phyloP scores from a whole-genome alignment of 2,888 invertebrate genomes.

The Protula sp. region DNA sequence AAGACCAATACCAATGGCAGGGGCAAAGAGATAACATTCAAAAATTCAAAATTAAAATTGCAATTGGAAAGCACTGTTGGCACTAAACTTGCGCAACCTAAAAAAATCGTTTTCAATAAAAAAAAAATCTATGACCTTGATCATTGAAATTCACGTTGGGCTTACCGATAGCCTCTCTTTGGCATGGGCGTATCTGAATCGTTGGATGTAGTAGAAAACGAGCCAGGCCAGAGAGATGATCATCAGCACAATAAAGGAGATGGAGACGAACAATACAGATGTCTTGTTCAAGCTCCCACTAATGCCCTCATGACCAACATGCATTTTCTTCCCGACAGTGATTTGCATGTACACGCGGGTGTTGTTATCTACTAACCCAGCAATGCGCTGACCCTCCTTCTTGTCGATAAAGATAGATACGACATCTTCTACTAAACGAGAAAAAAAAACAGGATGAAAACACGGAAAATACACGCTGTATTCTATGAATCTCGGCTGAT shows the following conservation, averaged over 20 bases:
- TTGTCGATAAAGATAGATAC: conserved; percentile 77
- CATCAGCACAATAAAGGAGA: conserved; percentile 92
- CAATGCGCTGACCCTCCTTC: conserved; percentile 71
- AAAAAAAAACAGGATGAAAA: no score
- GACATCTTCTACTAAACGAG: conserved; percentile 63
- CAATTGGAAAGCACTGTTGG: no score
- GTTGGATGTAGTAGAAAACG: conserved; percentile 91
- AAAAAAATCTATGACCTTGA: no score
- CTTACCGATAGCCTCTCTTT: conserved; percentile 85
- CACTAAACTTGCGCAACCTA: no score
- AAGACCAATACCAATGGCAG: no score
- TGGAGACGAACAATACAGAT: conserved; percentile 88
- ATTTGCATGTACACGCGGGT: conserved; percentile 65
- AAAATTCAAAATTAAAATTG: no score
- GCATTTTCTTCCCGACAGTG: conserved; percentile 62
- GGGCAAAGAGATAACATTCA: no score
- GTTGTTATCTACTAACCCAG: conserved; percentile 66
- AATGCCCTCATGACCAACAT: conserved; percentile 23
- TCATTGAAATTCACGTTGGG: no score
- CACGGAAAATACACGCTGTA: no score
- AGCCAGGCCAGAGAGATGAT: conserved; percentile 91
- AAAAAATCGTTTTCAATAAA: no score
- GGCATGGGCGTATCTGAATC: conserved; percentile 88
- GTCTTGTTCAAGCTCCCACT: conserved; percentile 61
- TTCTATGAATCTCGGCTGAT: no score